Conservation (phyloP, 1,140 invertebrate genomes). For the Ceratitis capitata region DNA sequence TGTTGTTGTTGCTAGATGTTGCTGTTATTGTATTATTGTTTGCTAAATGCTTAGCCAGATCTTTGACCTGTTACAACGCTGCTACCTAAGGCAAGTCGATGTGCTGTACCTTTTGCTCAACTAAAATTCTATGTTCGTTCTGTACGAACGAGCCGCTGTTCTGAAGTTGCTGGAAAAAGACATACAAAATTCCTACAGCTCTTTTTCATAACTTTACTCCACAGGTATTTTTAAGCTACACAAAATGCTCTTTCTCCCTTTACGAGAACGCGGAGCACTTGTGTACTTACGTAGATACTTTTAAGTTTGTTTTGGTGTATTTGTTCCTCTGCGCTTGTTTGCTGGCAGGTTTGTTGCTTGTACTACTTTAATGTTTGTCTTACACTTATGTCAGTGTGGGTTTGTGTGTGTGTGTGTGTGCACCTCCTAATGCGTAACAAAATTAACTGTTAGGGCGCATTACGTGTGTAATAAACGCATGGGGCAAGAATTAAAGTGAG, state of each 20-base stretch:
- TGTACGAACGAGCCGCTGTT: background rate
- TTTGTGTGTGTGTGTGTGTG: background rate
- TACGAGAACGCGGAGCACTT: background rate
- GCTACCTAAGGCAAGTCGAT: background rate
- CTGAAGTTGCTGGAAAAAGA: background rate
- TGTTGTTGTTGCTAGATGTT: background rate
- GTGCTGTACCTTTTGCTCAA: background rate
- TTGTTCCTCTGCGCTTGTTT: background rate
- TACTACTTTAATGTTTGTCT: background rate
- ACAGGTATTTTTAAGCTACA: background rate
- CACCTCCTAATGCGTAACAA: conserved; percentile 13
- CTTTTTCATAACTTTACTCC: background rate
- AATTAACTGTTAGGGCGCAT: conserved; percentile 19
- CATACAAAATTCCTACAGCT: background rate
- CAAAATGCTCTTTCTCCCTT: background rate
- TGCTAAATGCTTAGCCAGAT: conserved; percentile 8
- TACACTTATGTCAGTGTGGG: background rate
- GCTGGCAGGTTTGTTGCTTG: background rate
- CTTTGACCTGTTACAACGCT: conserved; percentile 20
- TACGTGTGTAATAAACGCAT: background rate
- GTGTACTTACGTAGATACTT: background rate
- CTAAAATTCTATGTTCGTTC: background rate
- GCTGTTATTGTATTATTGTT: background rate
- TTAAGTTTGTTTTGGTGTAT: background rate
- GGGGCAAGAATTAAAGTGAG: background rate